Evolutionary conservation across 2,888 invertebrate genomes (phyloP).

Genomic region (Eudemis profundana): DNA sequence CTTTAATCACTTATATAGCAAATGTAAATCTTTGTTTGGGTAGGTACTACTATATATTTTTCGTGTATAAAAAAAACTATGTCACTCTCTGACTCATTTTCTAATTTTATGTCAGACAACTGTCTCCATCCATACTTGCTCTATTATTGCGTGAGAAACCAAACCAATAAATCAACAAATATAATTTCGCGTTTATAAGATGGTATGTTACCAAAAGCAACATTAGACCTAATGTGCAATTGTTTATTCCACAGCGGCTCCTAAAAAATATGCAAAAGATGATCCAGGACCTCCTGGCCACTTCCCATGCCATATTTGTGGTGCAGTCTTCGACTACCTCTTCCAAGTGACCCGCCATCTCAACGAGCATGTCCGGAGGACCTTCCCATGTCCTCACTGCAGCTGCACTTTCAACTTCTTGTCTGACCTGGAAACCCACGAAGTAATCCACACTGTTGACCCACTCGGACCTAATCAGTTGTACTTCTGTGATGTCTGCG

Average conservation of each 20-base stretch:
- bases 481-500: slow-evolving; percentile 7
- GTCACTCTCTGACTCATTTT: too few relatives aligned
- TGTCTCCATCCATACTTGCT: too few relatives aligned
- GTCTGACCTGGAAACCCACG: slow-evolving; percentile 19
- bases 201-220: too few relatives aligned
- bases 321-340: slow-evolving; percentile 18
- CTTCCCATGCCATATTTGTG: slow-evolving; percentile 37
- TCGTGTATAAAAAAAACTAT: too few relatives aligned
- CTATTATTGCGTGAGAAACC: too few relatives aligned
- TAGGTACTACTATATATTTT: too few relatives aligned
- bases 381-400: slow-evolving; percentile 27
- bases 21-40: too few relatives aligned
- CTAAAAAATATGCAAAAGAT: background rate
- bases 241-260: background rate
- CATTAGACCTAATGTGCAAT: background rate
- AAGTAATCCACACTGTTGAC: slow-evolving; percentile 2
- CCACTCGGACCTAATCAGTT: background rate
- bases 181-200: background rate
- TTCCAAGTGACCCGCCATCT: slow-evolving; percentile 35
- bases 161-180: background rate
- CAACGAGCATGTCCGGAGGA: slow-evolving; percentile 25
- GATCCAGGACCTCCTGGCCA: slow-evolving; percentile 9
- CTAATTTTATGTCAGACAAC: too few relatives aligned
- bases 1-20: too few relatives aligned
- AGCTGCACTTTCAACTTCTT: slow-evolving; percentile 19